Percentiles rank a stretch among this genome's conserved stretches.
Evolutionary conservation across 2,113 vertebrate genomes (phyloP).

Genomic region (Gila orcuttii): DNA sequence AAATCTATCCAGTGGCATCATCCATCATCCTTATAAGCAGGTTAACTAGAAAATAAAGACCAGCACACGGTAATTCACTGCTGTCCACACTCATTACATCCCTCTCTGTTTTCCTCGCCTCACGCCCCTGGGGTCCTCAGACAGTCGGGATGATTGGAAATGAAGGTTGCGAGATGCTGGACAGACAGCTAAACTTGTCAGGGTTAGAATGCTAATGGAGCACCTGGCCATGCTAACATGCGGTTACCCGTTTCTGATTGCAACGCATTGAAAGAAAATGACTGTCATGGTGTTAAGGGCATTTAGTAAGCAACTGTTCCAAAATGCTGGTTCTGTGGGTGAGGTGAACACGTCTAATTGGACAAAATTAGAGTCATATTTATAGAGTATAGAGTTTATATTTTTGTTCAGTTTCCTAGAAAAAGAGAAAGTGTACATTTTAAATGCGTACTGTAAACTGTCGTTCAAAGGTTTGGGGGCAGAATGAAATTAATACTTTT

Average conservation of each 20-base stretch:
- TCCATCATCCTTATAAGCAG: slow-evolving; percentile 61
- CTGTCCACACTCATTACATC: slow-evolving; percentile 62
- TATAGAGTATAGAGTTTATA: not conserved
- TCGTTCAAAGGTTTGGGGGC: not conserved
- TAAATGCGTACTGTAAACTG: not conserved
- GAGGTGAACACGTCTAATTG: not conserved
- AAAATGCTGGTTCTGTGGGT: not conserved
- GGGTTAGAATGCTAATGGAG: slow-evolving; percentile 43
- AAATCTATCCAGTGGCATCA: slow-evolving; percentile 53
- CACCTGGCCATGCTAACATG: slow-evolving; percentile 12
- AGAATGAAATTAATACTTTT: not conserved
- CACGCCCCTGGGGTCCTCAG: slow-evolving; percentile 42
- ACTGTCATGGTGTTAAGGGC: not conserved
- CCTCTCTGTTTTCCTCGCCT: slow-evolving; percentile 43
- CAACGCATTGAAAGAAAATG: not conserved
- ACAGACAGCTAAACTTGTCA: slow-evolving; percentile 60
- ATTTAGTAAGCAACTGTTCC: not conserved
- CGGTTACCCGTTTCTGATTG: not conserved
- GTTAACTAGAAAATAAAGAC: slow-evolving; percentile 59
- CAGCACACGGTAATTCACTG: slow-evolving; percentile 58
- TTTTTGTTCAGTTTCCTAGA: not conserved
- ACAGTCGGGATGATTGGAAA: slow-evolving; percentile 66
- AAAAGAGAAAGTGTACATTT: not conserved
- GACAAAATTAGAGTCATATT: not conserved
- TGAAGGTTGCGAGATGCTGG: slow-evolving; percentile 65